Evolutionary conservation across 1,140 invertebrate species (phyloP).

Genomic region (Cryptotermes secundus): DNA sequence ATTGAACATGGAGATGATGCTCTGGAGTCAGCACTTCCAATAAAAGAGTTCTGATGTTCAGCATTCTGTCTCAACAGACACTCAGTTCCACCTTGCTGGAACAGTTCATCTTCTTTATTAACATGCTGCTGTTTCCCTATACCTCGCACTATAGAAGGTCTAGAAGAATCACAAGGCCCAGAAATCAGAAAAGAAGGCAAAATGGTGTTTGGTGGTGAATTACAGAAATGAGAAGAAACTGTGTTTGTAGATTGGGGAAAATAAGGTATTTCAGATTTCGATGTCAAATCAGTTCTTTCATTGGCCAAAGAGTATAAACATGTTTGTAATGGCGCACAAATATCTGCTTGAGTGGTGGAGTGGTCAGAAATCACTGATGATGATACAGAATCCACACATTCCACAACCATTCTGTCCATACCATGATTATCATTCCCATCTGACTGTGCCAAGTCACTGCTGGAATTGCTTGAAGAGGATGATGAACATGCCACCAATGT

Average conservation of each 20-base stretch:
- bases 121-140: constrained; percentile 55
- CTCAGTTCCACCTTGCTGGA: background rate
- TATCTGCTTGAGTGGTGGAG: background rate
- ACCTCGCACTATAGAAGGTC: constrained; percentile 76
- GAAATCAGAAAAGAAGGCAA: constrained; percentile 67
- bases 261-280: background rate
- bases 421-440: background rate
- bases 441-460: background rate
- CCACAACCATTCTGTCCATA: background rate
- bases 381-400: background rate
- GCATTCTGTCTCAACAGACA: background rate
- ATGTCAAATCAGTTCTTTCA: background rate
- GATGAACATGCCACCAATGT: constrained; percentile 63
- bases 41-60: background rate
- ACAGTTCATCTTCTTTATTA: background rate
- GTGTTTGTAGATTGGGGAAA: constrained; percentile 1
- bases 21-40: background rate
- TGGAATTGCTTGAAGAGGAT: constrained; percentile 17
- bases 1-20: background rate
- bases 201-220: constrained; percentile 35
- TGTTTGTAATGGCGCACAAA: background rate
- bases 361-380: background rate
- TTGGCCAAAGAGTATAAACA: background rate
- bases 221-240: background rate
- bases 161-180: constrained; percentile 64